Evolutionary conservation across 2,888 invertebrate genomes (phyloP), one percentile per base, ranked within the genome.

Genomic region (Xanthorhoe designata): DNA sequence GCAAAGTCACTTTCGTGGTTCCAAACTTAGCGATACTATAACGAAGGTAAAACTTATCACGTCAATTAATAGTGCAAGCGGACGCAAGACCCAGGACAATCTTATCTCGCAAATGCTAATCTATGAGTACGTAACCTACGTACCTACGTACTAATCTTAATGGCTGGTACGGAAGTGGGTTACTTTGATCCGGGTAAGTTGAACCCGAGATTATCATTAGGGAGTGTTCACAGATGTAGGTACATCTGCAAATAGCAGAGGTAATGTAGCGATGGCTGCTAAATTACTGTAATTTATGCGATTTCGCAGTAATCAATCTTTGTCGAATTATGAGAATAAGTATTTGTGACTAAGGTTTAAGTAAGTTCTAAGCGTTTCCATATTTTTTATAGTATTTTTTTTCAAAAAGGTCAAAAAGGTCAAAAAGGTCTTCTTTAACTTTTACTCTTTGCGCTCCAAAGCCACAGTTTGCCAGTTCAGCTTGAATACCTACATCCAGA

Each of bases 151-250:
- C 42, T 62, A 45, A 62, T 66, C 65, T 58, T 61, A 61, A 61
- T 66, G 53, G 61, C 38, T 49, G 17, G 24, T 19, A 38, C 51
- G 62, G 58, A 53, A 61, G 45, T 52, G 32, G 59, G 42, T 32
- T 55, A 45, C 64, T 50, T 59, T 29, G 49, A 64, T 55, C 64
- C 59, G 62, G 54, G 61, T 38, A 61, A 66, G 54, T 62, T 62
- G 50, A 51, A 55, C 55, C 62, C 55, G 13, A 50, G 62, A 45
- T 55, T 62, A 66, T 62, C 58, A 62, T 54, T 42, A 65, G 19
- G 38, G 32, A 24, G 38, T 47, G 57, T 13, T 42, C 38, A 13
- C 10, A 13, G 38, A 9, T 62, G 65, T 56, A 61, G 19, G 47
- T 35, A 18, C 38, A 15, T 63, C 38, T 42, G 0, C 38, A 13